These are phyloP conservation scores for Sardinella longiceps DNA, from an alignment of 2,797 vertebrate genomes.

Conservation along the genomic window DNA sequence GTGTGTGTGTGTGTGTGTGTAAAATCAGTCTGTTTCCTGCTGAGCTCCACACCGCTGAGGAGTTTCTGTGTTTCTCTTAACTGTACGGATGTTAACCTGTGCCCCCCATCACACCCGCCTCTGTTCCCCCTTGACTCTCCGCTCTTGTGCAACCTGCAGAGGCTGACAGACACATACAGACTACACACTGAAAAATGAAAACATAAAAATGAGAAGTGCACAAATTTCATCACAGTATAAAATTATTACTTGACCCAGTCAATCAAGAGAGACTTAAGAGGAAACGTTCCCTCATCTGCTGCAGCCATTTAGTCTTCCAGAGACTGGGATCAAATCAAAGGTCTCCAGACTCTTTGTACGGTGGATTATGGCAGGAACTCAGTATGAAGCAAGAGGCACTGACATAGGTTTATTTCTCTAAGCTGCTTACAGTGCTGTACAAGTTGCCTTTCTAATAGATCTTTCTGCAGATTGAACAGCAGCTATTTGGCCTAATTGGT, in stretches of 20 bases:
- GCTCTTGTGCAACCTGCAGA: not conserved
- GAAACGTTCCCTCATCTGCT: not conserved
- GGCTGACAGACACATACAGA: not conserved
- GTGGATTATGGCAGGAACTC: constrained; percentile 21
- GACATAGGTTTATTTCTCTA: not conserved
- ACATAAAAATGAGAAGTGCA: not conserved
- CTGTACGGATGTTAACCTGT: not conserved
- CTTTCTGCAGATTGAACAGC: constrained; percentile 25
- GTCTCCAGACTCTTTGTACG: not conserved
- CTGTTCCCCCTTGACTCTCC: not conserved
- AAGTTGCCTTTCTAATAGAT: not conserved
- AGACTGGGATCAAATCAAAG: not conserved
- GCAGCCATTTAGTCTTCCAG: not conserved
- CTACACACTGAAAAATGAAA: not conserved
- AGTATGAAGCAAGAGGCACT: not conserved
- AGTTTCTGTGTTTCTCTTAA: not conserved
- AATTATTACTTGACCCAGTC: not conserved
- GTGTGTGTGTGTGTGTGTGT: not conserved
- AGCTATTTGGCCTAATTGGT: constrained; percentile 15
- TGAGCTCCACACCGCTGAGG: not conserved
- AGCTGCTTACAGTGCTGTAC: constrained; percentile 7
- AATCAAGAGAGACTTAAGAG: not conserved
- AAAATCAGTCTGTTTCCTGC: not conserved
- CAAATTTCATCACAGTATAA: not conserved
- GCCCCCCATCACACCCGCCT: not conserved